Evolutionary conservation across 2,113 vertebrate species (phyloP), one percentile per base, ranked within the genome.

Genomic region (Orycteropus afer): DNA sequence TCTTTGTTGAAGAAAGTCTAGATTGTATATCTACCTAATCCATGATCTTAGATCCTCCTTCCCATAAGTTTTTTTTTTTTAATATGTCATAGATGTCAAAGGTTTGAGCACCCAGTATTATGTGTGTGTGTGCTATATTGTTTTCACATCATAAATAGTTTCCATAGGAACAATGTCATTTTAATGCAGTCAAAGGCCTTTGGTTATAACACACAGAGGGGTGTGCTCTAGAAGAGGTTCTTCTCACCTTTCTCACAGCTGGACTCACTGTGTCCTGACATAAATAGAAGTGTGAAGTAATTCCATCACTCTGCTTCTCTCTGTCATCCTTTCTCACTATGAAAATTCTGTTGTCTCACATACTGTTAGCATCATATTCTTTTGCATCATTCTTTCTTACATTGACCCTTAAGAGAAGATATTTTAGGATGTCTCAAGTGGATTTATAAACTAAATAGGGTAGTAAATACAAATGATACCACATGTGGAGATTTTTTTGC

Each of bases 401-500:
- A 14, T 59, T 12, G 57, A 11, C 71, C 74, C 5, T 34, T 79
- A 74, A 88, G 67, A 4, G 63, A 89, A 7, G 3, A 45, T 1
- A 55, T 76, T 61, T 65, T 51, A 10, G 14, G 6, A 10, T 78
- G 34, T 91, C 94, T 95, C 80, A 42, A 49, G 73, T 18, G 89
- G 47, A 14, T 95, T 32, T 55, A 13, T 42, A 65, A 93, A 57
- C 73, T 20, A 79, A 12, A 82, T 40, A 77, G 67, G 67, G 14
- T 77, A 90, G 94, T 32, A 61, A 90, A 47, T 0, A 47, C 32
- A 77, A 73, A 37, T 49, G 59, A 34, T 4, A 2, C 1, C 0
- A 8, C 12, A 2, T 65, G 1, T 2, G 3, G 9, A 37, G 67
- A 92, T 27, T 61, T 85, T n/a, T 49, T 9, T 0, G 0, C 18